Evolutionary conservation across 2,888 invertebrate genomes (phyloP).

Genomic region (Seira ritae): DNA sequence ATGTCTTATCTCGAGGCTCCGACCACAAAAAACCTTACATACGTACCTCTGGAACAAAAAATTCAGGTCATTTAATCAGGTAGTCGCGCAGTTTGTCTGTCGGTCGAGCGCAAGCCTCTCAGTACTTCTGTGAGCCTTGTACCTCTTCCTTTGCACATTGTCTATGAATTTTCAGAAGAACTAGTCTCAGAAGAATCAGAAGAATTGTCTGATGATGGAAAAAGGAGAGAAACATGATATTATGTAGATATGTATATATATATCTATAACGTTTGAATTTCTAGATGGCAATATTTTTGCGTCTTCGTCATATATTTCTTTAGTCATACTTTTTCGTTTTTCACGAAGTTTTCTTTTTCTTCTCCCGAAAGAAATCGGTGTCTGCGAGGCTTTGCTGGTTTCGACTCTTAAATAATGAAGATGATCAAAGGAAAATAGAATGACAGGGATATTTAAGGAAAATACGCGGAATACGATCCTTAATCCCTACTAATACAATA

Average conservation of each 20-base stretch:
- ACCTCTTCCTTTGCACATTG: not conserved
- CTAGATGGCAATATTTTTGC: not conserved
- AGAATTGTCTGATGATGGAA: no score
- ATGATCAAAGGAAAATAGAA: not conserved
- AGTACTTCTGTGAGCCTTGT: not conserved
- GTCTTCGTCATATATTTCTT: not conserved
- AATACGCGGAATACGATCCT: not conserved
- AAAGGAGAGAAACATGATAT: not conserved
- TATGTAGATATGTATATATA: not conserved
- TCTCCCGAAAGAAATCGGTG: not conserved
- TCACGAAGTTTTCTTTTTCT: not conserved
- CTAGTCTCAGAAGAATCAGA: not conserved
- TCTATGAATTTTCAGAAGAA: not conserved
- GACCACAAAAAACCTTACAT: not conserved
- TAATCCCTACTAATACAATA: not conserved
- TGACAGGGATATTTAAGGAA: not conserved
- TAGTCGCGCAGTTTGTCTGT: not conserved
- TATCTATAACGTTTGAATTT: not conserved
- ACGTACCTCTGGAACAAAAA: not conserved
- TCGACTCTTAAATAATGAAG: not conserved
- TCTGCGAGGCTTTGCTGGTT: not conserved
- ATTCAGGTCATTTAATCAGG: not conserved
- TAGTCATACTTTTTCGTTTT: not conserved
- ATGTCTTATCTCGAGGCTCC: constrained; percentile 37
- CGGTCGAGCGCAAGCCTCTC: not conserved